These are phyloP conservation scores for Tiaroga cobitis DNA, from an alignment of 2,797 vertebrate species.

Conservation along the genomic window DNA sequence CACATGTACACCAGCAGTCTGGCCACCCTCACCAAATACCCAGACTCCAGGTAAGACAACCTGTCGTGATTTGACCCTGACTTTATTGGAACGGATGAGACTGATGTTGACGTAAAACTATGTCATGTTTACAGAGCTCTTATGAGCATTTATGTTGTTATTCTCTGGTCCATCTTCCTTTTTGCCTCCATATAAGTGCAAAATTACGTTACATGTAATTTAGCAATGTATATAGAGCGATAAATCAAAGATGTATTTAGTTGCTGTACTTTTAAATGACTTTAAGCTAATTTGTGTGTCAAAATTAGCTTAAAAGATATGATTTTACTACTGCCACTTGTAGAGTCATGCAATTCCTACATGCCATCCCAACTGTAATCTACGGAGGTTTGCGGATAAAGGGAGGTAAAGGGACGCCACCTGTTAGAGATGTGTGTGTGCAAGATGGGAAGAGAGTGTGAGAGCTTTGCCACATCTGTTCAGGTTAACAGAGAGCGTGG, in stretches of 20 bases:
- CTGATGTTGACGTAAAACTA: not conserved
- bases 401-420: conserved; percentile 62
- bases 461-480: conserved; percentile 60
- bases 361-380: conserved; percentile 38
- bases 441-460: conserved; percentile 53
- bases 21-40: conserved; percentile 97
- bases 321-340: conserved; percentile 47
- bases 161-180: not conserved
- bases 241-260: not conserved
- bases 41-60: conserved; percentile 93
- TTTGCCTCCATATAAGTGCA: not conserved
- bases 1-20: conserved; percentile 99
- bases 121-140: not conserved
- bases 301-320: not conserved
- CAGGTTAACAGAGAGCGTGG: conserved; percentile 56
- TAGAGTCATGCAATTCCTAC: conserved; percentile 51
- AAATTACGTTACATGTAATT: not conserved
- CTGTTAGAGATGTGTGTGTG: conserved; percentile 55
- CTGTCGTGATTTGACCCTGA: not conserved
- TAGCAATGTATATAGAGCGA: not conserved
- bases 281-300: not conserved
- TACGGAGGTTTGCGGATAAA: conserved; percentile 48
- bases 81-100: not conserved
- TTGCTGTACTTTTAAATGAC: not conserved
- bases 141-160: not conserved